Base-by-base conservation (phyloP, 1,140 invertebrate genomes). In the Drosophila ficusphila region DNA sequence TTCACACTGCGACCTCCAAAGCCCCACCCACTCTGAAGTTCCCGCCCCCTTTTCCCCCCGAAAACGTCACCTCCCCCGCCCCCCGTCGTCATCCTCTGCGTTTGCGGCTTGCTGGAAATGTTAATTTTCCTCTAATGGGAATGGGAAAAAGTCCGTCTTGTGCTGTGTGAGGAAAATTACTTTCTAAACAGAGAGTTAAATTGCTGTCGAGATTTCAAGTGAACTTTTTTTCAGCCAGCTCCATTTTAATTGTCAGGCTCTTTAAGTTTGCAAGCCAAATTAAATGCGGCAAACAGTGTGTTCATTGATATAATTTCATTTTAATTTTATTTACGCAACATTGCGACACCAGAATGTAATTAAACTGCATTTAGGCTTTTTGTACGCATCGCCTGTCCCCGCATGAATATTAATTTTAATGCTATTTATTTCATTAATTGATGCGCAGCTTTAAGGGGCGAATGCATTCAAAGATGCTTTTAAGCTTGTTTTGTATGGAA, bases 51-150 rank as follows among this genome's bases (percentile, higher is more conserved):
- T n/a, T n/a, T n/a, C n/a, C n/a, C n/a, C n/a, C n/a, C n/a, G n/a
- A n/a, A n/a, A n/a, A n/a, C n/a, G n/a, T n/a, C n/a, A 6, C n/a
- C 16, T 9, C 14, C 21, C 34, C n/a, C 8, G 7, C 3, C 8
- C 18, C 8, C 3, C 8, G 12, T 61, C 21, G 46, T 16, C 21
- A 16, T 39, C 58, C 58, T 65, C 64, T 38, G 61, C 56, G 62
- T 61, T 65, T 64, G 62, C 58, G 62, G 58, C 62, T 65, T 49
- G 33, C 57, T 65, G 62, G 60, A 65, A 65, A 65, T 65, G 62
- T 65, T 64, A 65, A 65, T 64, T 65, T 65, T 65, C 62, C 23
- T 31, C 39, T 29, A 64, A 64, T 62, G 36, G 60, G 21, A 62
- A 61, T 25, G 56, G 21, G 54, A 19, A 60, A 54, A 27, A 31